Percentiles rank a stretch among this genome's conserved stretches.
phyloP scores from a whole-genome alignment of 1,140 invertebrate species.

The Drosophila quadrilineata region DNA sequence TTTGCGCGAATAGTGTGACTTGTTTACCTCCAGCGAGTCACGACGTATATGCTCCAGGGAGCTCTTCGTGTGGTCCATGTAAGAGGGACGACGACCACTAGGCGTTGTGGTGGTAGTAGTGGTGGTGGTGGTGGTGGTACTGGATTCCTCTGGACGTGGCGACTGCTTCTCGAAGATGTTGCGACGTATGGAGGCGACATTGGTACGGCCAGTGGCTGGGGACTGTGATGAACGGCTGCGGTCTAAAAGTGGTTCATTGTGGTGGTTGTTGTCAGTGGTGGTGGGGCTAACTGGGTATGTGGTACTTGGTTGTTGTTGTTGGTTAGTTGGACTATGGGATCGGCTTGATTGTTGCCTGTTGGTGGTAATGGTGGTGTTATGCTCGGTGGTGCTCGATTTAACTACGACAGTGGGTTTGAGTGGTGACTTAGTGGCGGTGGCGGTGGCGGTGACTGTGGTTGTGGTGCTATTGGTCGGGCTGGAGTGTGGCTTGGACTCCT shows the following conservation, averaged over 20 bases:
- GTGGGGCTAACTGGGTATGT: constrained; percentile 28
- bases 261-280: constrained; percentile 48
- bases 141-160: constrained; percentile 31
- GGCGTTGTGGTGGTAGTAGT: constrained; percentile 1
- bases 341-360: constrained; percentile 38
- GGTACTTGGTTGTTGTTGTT: constrained; percentile 26
- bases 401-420: constrained; percentile 29
- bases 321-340: constrained; percentile 48
- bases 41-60: constrained; percentile 77
- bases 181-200: constrained; percentile 64
- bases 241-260: constrained; percentile 70
- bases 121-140: too few relatives aligned
- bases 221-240: constrained; percentile 15
- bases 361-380: constrained; percentile 40
- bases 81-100: constrained; percentile 66
- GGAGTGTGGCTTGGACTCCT: neutral
- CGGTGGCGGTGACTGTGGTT: neutral
- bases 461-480: neutral
- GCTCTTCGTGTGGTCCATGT: constrained; percentile 80
- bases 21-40: constrained; percentile 75
- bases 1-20: constrained; percentile 69
- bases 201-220: constrained; percentile 29
- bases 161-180: constrained; percentile 67
- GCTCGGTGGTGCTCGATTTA: constrained; percentile 48
- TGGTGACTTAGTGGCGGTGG: constrained; percentile 5